phyloP scores from a whole-genome alignment of 2,888 invertebrate species.

The Drosophila buzzatii region DNA sequence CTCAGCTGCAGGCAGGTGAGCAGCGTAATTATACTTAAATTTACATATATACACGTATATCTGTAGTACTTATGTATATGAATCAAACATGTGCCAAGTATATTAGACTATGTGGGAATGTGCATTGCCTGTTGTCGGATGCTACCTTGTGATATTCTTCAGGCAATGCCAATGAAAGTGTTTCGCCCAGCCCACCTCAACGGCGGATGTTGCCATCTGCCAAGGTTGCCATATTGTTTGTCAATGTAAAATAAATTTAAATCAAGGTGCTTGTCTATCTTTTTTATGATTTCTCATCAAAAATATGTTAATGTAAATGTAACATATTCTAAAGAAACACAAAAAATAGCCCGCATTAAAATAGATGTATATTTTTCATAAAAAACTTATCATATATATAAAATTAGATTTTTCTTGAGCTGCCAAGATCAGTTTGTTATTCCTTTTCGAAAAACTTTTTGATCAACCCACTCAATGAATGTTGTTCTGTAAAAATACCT shows the following conservation, averaged over 20 bases:
- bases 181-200: slow-evolving; percentile 33
- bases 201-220: slow-evolving; percentile 60
- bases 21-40: slow-evolving; percentile 11
- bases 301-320: background rate
- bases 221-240: slow-evolving; percentile 64
- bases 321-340: background rate
- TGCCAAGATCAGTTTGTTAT: background rate
- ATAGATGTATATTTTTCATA: background rate
- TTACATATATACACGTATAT: slow-evolving; percentile 8
- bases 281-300: slow-evolving; percentile 52
- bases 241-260: slow-evolving; percentile 67
- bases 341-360: background rate
- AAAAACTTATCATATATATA: slow-evolving; percentile 7
- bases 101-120: slow-evolving; percentile 14
- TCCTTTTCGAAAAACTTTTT: slow-evolving; percentile 31
- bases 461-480: slow-evolving; percentile 33
- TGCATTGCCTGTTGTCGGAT: slow-evolving; percentile 33
- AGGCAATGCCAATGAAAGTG: slow-evolving; percentile 74
- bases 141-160: slow-evolving; percentile 70
- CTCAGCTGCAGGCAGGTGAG: slow-evolving; percentile 64
- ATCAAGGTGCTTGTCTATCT: slow-evolving; percentile 58
- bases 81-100: slow-evolving; percentile 18
- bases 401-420: slow-evolving; percentile 6
- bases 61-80: slow-evolving; percentile 12
- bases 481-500: slow-evolving; percentile 18